Conservation (phyloP, 2,888 invertebrate species). For the Nemurella pictetii region DNA sequence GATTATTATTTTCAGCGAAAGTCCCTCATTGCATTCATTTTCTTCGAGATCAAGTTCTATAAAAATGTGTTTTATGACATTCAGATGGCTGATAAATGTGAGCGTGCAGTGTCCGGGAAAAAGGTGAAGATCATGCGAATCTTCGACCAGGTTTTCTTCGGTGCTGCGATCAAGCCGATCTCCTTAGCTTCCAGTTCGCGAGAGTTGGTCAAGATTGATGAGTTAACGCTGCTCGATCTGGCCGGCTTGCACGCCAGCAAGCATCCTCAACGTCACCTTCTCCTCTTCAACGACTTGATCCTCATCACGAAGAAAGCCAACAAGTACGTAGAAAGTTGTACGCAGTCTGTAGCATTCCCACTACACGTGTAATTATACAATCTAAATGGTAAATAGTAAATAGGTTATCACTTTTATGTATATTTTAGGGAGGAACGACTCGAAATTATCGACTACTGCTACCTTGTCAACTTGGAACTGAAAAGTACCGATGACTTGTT, state of each 20-base stretch:
- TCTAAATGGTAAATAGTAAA: neutral
- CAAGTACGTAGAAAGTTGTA: neutral
- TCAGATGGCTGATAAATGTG: neutral
- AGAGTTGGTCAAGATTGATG: neutral
- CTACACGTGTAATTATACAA: neutral
- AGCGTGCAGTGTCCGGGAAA: neutral
- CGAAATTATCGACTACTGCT: neutral
- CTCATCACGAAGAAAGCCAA: conserved; percentile 4
- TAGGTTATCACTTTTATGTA: neutral
- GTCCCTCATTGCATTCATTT: too few relatives aligned
- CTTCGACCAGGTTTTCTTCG: neutral
- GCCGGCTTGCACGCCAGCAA: neutral
- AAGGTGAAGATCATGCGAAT: neutral
- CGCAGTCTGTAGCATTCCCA: neutral
- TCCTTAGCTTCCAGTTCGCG: neutral
- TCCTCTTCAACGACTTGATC: neutral
- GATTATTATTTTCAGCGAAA: neutral
- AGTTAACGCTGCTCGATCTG: neutral
- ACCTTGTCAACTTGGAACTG: neutral
- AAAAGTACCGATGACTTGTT: neutral
- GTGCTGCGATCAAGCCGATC: neutral
- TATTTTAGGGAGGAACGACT: neutral
- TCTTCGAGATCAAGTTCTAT: too few relatives aligned
- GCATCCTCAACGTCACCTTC: neutral
- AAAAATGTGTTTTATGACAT: neutral